These are phyloP conservation scores for Gallinago undulata DNA, from an alignment of 2,113 vertebrate species.

Conservation along the genomic window DNA sequence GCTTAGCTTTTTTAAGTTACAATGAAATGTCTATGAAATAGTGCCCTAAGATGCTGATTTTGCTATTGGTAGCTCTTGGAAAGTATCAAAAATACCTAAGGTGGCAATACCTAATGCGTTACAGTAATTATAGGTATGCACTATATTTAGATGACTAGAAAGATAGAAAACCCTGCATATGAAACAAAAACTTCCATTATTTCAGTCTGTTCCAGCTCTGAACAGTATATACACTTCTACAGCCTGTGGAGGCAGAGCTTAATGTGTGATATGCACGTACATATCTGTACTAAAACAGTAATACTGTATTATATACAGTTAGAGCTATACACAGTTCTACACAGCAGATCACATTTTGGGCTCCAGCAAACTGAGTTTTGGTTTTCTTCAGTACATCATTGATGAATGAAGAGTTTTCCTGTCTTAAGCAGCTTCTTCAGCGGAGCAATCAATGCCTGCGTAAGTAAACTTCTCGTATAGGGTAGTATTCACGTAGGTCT, in stretches of 20 bases:
- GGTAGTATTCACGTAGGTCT: conserved; percentile 91
- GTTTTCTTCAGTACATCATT: background rate
- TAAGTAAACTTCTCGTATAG: conserved; percentile 91
- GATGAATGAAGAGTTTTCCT: background rate
- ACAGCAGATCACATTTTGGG: conserved; percentile 33
- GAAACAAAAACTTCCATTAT: conserved; percentile 35
- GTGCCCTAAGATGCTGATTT: background rate
- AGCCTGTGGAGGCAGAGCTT: conserved; percentile 12
- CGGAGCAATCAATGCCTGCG: conserved; percentile 88
- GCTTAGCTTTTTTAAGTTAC: background rate
- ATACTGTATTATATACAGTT: conserved; percentile 24
- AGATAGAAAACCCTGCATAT: conserved; percentile 42
- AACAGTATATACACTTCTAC: conserved; percentile 57
- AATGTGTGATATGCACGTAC: conserved; percentile 14
- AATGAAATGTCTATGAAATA: background rate
- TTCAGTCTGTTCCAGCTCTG: conserved; percentile 40
- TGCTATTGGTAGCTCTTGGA: conserved; percentile 6
- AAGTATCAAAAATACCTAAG: conserved; percentile 45
- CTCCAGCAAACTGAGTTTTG: background rate
- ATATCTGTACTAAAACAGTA: background rate
- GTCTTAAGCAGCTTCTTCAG: conserved; percentile 85
- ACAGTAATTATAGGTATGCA: background rate
- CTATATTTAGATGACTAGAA: conserved; percentile 8
- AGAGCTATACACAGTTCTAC: conserved; percentile 19
- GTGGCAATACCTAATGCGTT: conserved; percentile 17